Conservation (phyloP, 1,140 invertebrate genomes). For the Idris sp. region DNA sequence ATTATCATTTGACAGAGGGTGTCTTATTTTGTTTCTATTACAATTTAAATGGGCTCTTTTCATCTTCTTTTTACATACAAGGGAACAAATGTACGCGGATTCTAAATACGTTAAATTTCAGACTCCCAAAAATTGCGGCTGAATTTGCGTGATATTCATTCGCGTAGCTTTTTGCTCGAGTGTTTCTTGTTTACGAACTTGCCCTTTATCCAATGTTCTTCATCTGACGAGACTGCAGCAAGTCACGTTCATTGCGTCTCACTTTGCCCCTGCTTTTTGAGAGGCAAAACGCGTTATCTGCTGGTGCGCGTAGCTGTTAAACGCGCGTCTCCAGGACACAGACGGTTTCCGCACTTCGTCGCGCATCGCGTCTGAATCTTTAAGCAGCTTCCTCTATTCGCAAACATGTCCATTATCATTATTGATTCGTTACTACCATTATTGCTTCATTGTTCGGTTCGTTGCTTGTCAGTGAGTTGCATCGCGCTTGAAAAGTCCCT, state of each 20-base stretch:
- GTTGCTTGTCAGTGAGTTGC: constrained; percentile 47
- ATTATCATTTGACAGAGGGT: too few species aligned
- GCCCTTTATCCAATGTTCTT: constrained; percentile 40
- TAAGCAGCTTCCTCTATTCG: constrained; percentile 51
- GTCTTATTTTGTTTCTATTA: too few species aligned
- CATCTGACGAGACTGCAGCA: constrained; percentile 20
- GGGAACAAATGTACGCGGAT: too few species aligned
- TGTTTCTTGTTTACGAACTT: constrained; percentile 57
- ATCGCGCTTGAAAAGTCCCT: constrained; percentile 19
- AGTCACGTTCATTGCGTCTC: constrained; percentile 54
- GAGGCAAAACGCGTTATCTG: constrained; percentile 57
- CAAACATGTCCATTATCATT: constrained; percentile 61
- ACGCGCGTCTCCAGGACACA: constrained; percentile 31
- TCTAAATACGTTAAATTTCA: constrained; percentile 16
- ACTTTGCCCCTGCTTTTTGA: constrained; percentile 18
- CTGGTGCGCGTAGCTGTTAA: constrained; percentile 38
- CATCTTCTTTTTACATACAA: too few species aligned
- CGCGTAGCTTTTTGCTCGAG: constrained; percentile 37
- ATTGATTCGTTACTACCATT: constrained; percentile 62
- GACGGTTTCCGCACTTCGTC: constrained; percentile 47
- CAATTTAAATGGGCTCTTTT: too few species aligned
- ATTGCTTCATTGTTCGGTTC: constrained; percentile 57
- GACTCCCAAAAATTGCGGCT: constrained; percentile 11
- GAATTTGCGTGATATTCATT: constrained; percentile 49
- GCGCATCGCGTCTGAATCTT: constrained; percentile 56